These are phyloP conservation scores for Stenichneumon culpator DNA, from an alignment of 2,888 invertebrate genomes.

Conservation along the genomic window DNA sequence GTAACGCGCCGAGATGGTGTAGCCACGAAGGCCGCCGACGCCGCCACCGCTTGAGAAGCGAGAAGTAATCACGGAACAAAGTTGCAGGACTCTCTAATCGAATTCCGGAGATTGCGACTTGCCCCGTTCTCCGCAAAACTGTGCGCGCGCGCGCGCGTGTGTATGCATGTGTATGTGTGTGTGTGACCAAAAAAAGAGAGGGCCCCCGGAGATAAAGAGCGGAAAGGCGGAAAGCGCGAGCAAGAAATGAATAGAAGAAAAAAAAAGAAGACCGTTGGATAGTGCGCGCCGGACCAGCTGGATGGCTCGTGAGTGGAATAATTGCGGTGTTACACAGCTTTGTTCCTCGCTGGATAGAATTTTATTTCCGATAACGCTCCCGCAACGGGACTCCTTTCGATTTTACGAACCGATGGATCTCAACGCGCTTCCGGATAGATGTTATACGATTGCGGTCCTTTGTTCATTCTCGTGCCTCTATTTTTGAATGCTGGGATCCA, in stretches of 20 bases:
- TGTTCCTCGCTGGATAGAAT: conserved; percentile 28
- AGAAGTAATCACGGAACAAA: conserved; percentile 68
- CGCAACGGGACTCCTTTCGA: conserved; percentile 43
- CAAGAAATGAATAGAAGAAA: conserved; percentile 31
- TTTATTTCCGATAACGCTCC: conserved; percentile 6
- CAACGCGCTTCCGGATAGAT: conserved; percentile 54
- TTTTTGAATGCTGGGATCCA: neutral
- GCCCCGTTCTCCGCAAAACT: conserved; percentile 5
- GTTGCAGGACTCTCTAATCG: conserved; percentile 64
- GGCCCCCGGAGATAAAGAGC: conserved; percentile 15
- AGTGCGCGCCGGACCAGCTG: conserved; percentile 26
- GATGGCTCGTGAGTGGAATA: conserved; percentile 42
- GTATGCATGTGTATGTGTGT: too few relatives aligned
- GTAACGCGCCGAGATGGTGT: conserved; percentile 32
- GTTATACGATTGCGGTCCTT: conserved; percentile 1
- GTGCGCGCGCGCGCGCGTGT: neutral
- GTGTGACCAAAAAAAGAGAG: conserved; percentile 4
- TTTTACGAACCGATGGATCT: conserved; percentile 45
- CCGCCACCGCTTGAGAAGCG: conserved; percentile 50
- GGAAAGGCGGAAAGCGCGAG: neutral
- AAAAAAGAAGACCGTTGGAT: conserved; percentile 18
- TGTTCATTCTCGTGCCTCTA: conserved; percentile 5
- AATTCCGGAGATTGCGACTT: conserved; percentile 64
- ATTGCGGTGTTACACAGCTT: conserved; percentile 32
- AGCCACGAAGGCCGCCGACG: conserved; percentile 9